Evolutionary conservation across 2,113 vertebrate genomes (phyloP).

Genomic region (Amblyornis subalaris): DNA sequence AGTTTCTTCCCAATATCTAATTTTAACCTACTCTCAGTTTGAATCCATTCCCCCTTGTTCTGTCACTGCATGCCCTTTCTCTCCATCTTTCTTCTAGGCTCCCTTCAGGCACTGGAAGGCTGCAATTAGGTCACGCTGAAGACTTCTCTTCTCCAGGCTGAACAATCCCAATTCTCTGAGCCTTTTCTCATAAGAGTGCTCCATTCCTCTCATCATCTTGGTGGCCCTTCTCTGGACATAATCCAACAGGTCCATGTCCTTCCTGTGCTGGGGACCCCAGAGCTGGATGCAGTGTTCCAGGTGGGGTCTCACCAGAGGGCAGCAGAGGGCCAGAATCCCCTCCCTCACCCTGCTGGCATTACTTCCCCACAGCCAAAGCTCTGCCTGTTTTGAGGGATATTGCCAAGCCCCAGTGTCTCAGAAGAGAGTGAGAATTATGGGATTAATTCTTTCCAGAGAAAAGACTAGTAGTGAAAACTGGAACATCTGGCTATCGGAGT

Average conservation of each 20-base stretch:
- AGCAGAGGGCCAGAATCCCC: not conserved
- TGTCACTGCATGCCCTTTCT: not conserved
- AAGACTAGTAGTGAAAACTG: not conserved
- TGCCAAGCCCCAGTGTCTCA: not conserved
- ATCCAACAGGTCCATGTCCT: not conserved
- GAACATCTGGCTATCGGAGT: not conserved
- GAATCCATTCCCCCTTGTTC: not conserved
- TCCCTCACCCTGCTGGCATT: not conserved
- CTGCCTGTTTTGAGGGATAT: not conserved
- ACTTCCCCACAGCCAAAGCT: not conserved
- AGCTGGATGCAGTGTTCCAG: not conserved
- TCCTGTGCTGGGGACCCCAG: not conserved
- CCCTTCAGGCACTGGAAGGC: not conserved
- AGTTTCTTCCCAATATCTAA: not conserved
- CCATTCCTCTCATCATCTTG: not conserved
- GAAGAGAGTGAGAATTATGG: not conserved
- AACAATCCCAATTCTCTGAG: not conserved
- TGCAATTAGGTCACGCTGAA: not conserved
- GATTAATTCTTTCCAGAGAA: not conserved
- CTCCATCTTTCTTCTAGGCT: not conserved
- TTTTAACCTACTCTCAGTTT: not conserved
- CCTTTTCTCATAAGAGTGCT: not conserved
- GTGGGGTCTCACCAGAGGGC: not conserved
- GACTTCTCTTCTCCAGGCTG: not conserved
- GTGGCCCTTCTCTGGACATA: not conserved